Conservation (phyloP, 2,888 invertebrate genomes). For the Lymantria monacha region DNA sequence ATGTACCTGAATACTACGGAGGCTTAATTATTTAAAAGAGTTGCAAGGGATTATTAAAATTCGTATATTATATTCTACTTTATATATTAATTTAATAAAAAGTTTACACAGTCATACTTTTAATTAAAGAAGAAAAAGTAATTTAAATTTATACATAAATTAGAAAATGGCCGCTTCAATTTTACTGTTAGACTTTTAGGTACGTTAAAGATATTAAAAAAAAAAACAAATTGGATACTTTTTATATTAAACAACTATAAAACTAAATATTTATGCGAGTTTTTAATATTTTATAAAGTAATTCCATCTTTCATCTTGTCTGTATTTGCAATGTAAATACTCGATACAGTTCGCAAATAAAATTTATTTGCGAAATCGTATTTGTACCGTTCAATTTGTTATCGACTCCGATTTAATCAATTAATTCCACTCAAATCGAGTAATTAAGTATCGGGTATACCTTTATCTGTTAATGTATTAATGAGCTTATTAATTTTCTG, state of each 20-base stretch:
- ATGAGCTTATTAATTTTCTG: conserved; percentile 18
- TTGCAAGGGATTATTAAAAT: no score
- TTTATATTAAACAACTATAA: background rate
- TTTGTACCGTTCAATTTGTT: conserved; percentile 61
- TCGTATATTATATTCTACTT: no score
- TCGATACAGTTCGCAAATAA: conserved; percentile 54
- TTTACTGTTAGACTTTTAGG: no score
- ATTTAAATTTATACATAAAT: no score
- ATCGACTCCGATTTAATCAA: conserved; percentile 57
- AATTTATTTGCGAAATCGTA: conserved; percentile 60
- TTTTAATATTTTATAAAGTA: background rate
- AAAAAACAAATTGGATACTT: no score
- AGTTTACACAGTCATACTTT: no score
- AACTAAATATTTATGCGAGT: conserved; percentile 4
- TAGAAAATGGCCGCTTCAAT: no score
- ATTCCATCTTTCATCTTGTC: conserved; percentile 12
- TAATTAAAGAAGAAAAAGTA: no score
- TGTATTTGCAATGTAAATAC: conserved; percentile 16
- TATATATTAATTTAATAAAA: no score
- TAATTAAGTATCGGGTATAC: conserved; percentile 48
- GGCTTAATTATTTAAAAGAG: no score
- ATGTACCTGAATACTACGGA: no score
- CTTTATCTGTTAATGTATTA: conserved; percentile 36
- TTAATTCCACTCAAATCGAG: conserved; percentile 56
- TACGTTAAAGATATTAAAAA: no score